Evolutionary conservation across 1,140 invertebrate species (phyloP), one percentile per base, ranked within the genome.

Genomic region (Nixonia krombeini): DNA sequence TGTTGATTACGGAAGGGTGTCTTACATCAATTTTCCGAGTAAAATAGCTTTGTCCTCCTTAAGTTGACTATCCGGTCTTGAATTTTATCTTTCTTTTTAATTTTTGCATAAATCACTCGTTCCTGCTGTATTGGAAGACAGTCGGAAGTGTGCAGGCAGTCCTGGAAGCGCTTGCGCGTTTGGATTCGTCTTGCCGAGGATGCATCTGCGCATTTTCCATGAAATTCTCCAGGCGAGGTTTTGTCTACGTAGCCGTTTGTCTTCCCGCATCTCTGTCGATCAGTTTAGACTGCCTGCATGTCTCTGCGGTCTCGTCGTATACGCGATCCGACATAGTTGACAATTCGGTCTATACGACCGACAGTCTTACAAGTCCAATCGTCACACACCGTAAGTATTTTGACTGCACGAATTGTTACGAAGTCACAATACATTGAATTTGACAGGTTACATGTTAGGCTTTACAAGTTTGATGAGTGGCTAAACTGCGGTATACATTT

Each of bases 161-260:
- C 28, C 6, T 10, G 5, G 31, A 10, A n/a, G 8, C 46, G 65
- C 70, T 53, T 49, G 67, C 72, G 74, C 44, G 12, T 8, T 13
- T n/a, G 25, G 41, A 46, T 25, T 45, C 45, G 45, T 9, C 51
- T 23, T 25, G 25, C 41, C 29, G 21, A 49, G 46, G 29, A n/a
- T 47, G 76, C 74, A 75, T 65, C 78, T 80, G 76, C 75, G 78
- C 76, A 61, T 68, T 76, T 74, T 77, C 61, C 52, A 37, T 40
- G 40, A 59, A 70, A 69, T 59, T 58, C 72, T 67, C 68, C 62
- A 71, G 72, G 72, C 71, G 70, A 78, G 66, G 57, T 76, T 76
- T 47, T 55, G 62, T 50, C 65, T 69, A 52, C 51, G 47, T 45
- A 71, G 59, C 40, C 47, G 52, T 13, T 38, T 57, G 46, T 15